Evolutionary conservation across 1,140 invertebrate genomes (phyloP).

Genomic region (Cotesia typhae): DNA sequence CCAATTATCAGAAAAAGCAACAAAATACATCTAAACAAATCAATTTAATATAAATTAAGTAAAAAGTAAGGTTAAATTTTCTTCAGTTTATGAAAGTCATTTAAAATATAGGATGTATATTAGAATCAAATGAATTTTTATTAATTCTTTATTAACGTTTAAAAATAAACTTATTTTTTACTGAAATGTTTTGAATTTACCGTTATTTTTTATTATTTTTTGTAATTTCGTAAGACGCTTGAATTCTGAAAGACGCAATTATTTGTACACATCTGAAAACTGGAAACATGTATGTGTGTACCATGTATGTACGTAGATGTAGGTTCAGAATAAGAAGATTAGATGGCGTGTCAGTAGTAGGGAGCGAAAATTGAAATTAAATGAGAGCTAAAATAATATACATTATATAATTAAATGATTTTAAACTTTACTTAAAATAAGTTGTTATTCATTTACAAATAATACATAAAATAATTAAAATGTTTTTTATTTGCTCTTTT

Average conservation of each 20-base stretch:
- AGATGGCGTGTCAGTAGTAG: constrained; percentile 4
- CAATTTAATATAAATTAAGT: not conserved
- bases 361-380: not conserved
- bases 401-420: not conserved
- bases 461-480: not conserved
- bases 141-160: too few relatives aligned
- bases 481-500: too few relatives aligned
- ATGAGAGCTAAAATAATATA: not conserved
- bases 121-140: too few relatives aligned
- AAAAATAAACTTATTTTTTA: too few relatives aligned
- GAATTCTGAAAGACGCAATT: too few relatives aligned
- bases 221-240: too few relatives aligned
- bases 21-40: constrained; percentile 3
- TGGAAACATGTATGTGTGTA: too few relatives aligned
- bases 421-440: not conserved
- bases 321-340: not conserved
- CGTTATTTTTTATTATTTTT: not conserved
- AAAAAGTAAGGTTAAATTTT: too few relatives aligned
- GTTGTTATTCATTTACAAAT: not conserved
- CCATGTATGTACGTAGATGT: too few relatives aligned
- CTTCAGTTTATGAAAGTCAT: too few relatives aligned
- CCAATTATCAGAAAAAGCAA: not conserved
- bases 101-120: too few relatives aligned
- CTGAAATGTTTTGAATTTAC: not conserved
- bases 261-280: too few relatives aligned